Evolutionary conservation across 1,140 invertebrate genomes (phyloP).

Genomic region (Pseudomyrmex pallidus): DNA sequence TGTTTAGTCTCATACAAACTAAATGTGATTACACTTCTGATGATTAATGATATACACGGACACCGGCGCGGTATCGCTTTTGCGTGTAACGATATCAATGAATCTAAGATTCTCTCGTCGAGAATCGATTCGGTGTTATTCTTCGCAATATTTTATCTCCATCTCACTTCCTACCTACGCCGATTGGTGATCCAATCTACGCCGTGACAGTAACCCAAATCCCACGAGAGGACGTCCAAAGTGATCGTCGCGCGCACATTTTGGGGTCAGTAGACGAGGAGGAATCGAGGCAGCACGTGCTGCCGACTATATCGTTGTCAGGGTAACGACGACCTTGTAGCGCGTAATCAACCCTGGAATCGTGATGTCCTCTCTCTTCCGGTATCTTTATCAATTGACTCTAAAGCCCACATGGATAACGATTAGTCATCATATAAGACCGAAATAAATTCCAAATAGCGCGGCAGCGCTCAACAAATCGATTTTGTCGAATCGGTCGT

Average conservation of each 20-base stretch:
- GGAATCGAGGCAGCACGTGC: conserved; percentile 79
- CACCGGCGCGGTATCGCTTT: neutral
- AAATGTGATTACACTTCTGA: neutral
- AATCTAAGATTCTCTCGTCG: conserved; percentile 14
- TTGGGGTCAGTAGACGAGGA: conserved; percentile 63
- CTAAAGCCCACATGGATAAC: conserved; percentile 66
- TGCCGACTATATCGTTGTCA: conserved; percentile 79
- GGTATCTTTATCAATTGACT: conserved; percentile 70
- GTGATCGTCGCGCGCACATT: conserved; percentile 66
- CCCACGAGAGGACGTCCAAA: conserved; percentile 63
- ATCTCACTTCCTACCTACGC: neutral
- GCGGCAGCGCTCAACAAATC: neutral
- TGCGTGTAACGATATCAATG: conserved; percentile 32
- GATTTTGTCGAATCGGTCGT: neutral
- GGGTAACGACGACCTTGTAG: conserved; percentile 84
- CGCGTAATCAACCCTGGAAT: conserved; percentile 82
- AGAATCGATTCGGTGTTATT: conserved; percentile 6
- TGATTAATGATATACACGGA: neutral
- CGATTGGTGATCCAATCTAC: neutral
- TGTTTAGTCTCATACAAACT: too few relatives aligned
- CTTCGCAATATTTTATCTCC: conserved; percentile 33
- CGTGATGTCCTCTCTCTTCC: conserved; percentile 73
- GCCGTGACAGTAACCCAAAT: conserved; percentile 62
- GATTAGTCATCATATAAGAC: neutral
- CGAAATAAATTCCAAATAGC: conserved; percentile 10